phyloP scores from a whole-genome alignment of 2,888 invertebrate genomes.

The Eupithecia tripunctaria region DNA sequence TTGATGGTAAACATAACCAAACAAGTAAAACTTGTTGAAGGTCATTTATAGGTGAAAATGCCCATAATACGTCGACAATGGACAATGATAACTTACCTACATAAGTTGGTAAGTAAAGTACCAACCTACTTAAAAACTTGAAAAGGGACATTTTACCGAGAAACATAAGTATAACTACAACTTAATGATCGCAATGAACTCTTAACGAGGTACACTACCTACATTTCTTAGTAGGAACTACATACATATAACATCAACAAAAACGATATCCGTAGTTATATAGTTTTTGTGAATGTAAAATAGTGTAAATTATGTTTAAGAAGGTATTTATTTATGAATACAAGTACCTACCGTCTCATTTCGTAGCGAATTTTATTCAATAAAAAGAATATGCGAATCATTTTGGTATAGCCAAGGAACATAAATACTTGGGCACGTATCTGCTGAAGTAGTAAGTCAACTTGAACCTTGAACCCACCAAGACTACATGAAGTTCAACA shows the following conservation, averaged over 20 bases:
- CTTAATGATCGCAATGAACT: neutral
- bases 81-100: constrained; percentile 4
- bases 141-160: neutral
- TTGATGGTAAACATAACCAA: constrained; percentile 30
- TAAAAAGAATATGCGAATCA: too few species aligned
- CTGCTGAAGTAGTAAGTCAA: too few species aligned
- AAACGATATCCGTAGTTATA: neutral
- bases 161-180: neutral
- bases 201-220: neutral
- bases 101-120: neutral
- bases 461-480: too few species aligned
- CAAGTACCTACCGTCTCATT: too few species aligned
- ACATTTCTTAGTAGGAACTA: neutral
- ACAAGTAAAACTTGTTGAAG: constrained; percentile 22
- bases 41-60: constrained; percentile 14
- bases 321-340: too few species aligned
- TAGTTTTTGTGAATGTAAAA: too few species aligned
- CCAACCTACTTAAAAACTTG: constrained; percentile 1
- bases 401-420: too few species aligned
- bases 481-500: too few species aligned
- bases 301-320: neutral
- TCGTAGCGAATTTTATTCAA: too few species aligned
- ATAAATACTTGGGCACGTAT: too few species aligned
- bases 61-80: constrained; percentile 17
- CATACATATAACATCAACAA: neutral